These are phyloP conservation scores for Phasia obesa DNA, from an alignment of 2,888 invertebrate genomes.

Conservation along the genomic window DNA sequence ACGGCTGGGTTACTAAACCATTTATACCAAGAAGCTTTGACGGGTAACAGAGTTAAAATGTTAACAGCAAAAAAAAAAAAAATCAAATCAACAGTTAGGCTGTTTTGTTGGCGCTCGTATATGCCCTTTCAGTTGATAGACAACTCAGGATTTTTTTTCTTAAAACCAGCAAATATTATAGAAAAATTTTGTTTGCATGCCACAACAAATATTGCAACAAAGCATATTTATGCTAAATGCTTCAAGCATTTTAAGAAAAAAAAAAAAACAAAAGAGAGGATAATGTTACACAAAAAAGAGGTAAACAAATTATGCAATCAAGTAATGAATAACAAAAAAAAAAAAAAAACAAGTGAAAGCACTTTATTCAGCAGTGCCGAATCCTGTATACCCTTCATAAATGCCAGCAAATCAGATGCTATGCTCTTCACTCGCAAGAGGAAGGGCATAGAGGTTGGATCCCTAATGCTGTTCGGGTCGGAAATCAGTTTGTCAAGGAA, in stretches of 20 bases:
- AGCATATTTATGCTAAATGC: conserved; percentile 56
- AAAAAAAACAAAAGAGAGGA: neutral
- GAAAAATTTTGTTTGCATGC: conserved; percentile 5
- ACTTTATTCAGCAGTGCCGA: too few relatives aligned
- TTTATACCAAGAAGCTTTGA: conserved; percentile 48
- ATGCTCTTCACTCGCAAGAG: too few relatives aligned
- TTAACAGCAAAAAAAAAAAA: neutral
- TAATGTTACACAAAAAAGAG: too few relatives aligned
- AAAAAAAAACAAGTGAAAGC: too few relatives aligned
- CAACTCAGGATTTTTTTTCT: neutral
- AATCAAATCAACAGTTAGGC: conserved; percentile 49
- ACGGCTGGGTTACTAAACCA: conserved; percentile 46
- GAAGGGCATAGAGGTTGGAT: too few relatives aligned
- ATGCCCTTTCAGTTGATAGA: conserved; percentile 4
- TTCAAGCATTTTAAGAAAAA: conserved; percentile 39
- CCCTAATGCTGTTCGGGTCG: too few relatives aligned
- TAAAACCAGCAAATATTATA: neutral
- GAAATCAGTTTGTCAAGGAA: too few relatives aligned
- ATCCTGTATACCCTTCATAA: too few relatives aligned
- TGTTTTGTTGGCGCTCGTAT: neutral
- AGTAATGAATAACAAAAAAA: neutral
- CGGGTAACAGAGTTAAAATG: conserved; percentile 10
- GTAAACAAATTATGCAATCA: conserved; percentile 1
- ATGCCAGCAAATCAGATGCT: too few relatives aligned
- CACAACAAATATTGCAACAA: conserved; percentile 48